Evolutionary conservation across 2,888 invertebrate species (phyloP), one percentile per base, ranked within the genome.

Genomic region (Zootermopsis nevadensis): DNA sequence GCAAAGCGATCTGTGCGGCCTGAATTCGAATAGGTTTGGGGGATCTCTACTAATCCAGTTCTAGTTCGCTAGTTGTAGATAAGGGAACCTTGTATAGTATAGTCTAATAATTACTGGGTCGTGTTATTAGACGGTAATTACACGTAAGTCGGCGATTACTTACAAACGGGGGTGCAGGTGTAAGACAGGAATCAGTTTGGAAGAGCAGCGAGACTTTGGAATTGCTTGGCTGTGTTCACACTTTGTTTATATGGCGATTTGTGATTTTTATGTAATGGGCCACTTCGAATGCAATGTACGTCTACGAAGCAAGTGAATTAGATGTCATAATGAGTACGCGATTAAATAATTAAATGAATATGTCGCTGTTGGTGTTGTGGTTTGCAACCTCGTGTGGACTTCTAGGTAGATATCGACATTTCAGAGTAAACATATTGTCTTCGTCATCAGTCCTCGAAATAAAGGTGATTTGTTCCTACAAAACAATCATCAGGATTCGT

Each of bases 111-210:
- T 74, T 74, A 74, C 38, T 74, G 74, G 74, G n/a, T 74, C 24
- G 35, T 74, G 74, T 74, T 74, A 74, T 74, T 74, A 74, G 74
- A 74, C 31, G 74, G n/a, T 74, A 74, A 74, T 74, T 74, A 74
- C 74, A 74, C 74, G 60, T 27, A 27, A 60, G 60, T 27, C n/a
- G n/a, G 74, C 8, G 74, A n/a, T 30, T 74, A 69, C n/a, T 42
- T 74, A 2, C n/a, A 24, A 74, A 42, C n/a, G 74, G 30, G 69
- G 38, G 74, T 6, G n/a, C 38, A 74, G 74, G 38, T 27, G 19
- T 4, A 27, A 27, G 10, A 27, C 60, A 60, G 27, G 60, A 60
- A n/a, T 1, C 60, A n/a, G 27, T 60, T 60, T 3, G 27, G 8
- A 27, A 60, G 33, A 74, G 38, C 1, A 72, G 33, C 31, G 38